Evolutionary conservation across 2,888 invertebrate species (phyloP).

Genomic region (Girardia tigrina): DNA sequence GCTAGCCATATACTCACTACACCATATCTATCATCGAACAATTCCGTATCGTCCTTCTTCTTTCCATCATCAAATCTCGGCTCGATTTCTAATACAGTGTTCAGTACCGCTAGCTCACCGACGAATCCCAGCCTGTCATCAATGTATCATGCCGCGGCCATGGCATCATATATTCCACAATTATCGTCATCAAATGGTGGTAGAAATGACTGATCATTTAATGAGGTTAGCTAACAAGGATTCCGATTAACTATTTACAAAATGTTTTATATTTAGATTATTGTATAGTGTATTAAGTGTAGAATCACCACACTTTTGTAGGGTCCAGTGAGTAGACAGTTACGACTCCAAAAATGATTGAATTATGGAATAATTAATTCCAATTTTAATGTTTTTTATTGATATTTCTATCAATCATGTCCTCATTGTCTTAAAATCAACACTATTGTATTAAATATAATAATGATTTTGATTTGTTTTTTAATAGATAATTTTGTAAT

Average conservation of each 20-base stretch:
- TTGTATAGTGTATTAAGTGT: slow-evolving; percentile 16
- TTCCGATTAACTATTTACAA: too few species aligned
- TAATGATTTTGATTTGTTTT: background rate
- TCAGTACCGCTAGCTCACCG: slow-evolving; percentile 16
- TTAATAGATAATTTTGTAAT: too few species aligned
- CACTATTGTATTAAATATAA: slow-evolving; percentile 13
- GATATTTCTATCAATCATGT: background rate
- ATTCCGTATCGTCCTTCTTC: background rate
- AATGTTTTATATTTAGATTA: background rate
- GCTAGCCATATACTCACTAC: slow-evolving; percentile 8
- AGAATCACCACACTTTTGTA: slow-evolving; percentile 2
- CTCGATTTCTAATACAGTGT: slow-evolving; percentile 2
- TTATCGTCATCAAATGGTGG: slow-evolving; percentile 10
- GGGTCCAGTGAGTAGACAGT: background rate
- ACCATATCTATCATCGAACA: slow-evolving; percentile 19
- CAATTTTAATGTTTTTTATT: slow-evolving; percentile 6
- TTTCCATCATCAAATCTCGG: background rate
- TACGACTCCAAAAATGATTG: background rate
- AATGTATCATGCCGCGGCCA: background rate
- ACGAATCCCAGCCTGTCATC: slow-evolving; percentile 11
- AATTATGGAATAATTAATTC: background rate
- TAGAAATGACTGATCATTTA: background rate
- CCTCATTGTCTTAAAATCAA: slow-evolving; percentile 19
- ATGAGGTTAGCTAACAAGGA: background rate
- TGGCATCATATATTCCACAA: slow-evolving; percentile 17